Percentiles rank a stretch among this genome's conserved stretches.
Conservation (phyloP, 30 jellyfish, hydroid and myxozoan genomes). For the Nemopilema nomurai region DNA sequence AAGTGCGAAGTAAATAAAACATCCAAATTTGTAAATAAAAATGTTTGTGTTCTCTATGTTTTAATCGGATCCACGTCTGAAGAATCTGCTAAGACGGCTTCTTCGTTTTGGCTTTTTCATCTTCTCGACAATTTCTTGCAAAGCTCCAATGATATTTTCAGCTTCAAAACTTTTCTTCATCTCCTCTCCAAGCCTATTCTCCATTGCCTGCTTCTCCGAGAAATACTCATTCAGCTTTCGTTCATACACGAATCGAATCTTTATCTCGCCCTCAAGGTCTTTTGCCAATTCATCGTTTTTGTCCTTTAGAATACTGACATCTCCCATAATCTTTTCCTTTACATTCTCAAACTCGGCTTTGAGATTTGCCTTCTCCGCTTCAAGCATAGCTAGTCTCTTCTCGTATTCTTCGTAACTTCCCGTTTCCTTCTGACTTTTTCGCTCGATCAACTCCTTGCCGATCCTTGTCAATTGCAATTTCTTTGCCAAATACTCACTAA, state of each 20-base stretch:
- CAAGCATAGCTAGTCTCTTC: background rate
- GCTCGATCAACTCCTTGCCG: background rate
- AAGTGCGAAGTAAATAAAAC: too few relatives aligned
- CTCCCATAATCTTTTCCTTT: background rate
- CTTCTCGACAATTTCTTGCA: background rate
- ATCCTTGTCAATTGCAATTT: background rate
- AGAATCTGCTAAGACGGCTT: background rate
- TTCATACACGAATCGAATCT: background rate
- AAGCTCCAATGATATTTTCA: background rate
- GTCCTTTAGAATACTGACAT: background rate
- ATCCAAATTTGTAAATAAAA: too few relatives aligned
- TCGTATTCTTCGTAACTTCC: background rate
- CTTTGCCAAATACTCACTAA: background rate
- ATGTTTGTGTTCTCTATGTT: too few relatives aligned
- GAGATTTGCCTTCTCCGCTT: background rate
- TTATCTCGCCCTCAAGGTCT: background rate
- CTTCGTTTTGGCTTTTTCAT: background rate
- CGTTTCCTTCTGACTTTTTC: background rate
- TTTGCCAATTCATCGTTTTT: background rate
- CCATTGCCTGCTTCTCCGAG: background rate
- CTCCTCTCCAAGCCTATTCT: background rate
- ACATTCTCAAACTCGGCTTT: background rate
- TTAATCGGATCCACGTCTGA: background rate
- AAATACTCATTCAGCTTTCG: background rate
- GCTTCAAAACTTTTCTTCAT: background rate